phyloP scores from a whole-genome alignment of 1,140 invertebrate species.

The Callitettix versicolor region DNA sequence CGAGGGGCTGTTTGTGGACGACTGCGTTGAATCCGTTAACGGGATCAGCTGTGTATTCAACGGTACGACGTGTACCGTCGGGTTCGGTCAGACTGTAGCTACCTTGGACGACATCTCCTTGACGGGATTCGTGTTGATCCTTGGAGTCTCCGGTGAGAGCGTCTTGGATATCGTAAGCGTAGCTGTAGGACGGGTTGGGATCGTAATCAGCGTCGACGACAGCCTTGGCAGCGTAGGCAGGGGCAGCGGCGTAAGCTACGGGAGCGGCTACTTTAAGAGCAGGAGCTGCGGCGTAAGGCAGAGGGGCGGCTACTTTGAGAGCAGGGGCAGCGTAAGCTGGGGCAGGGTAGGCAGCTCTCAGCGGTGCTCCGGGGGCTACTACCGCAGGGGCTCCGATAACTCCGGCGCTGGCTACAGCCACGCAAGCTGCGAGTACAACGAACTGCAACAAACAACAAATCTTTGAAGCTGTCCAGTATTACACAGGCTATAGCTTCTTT shows the following conservation, averaged over 20 bases:
- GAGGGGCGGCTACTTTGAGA: conserved; percentile 29
- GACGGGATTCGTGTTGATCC: too few species aligned
- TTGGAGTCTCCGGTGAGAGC: too few species aligned
- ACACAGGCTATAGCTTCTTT: too few species aligned
- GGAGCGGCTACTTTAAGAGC: neutral
- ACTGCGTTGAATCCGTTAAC: conserved; percentile 26
- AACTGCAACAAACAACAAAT: conserved; percentile 30
- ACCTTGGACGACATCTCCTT: too few species aligned
- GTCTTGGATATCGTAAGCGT: too few species aligned
- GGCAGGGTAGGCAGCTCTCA: neutral
- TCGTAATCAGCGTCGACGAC: conserved; percentile 20
- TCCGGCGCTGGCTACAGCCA: conserved; percentile 36
- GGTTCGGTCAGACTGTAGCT: too few species aligned
- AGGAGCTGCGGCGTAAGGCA: conserved; percentile 20
- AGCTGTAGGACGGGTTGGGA: too few species aligned
- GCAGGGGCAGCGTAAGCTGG: conserved; percentile 29
- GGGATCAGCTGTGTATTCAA: neutral
- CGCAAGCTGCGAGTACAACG: conserved; percentile 32
- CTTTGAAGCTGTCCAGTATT: too few species aligned
- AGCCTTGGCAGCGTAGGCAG: conserved; percentile 21
- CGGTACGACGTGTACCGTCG: too few species aligned
- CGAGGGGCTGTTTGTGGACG: conserved; percentile 28
- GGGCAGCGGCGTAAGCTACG: neutral
- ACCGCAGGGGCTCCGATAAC: conserved; percentile 10
- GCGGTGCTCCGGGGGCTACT: too few species aligned